Percentiles rank a stretch among this genome's conserved stretches.
These are phyloP conservation scores for Microplitis manilae DNA, from an alignment of 2,888 invertebrate species.

Conservation along the genomic window DNA sequence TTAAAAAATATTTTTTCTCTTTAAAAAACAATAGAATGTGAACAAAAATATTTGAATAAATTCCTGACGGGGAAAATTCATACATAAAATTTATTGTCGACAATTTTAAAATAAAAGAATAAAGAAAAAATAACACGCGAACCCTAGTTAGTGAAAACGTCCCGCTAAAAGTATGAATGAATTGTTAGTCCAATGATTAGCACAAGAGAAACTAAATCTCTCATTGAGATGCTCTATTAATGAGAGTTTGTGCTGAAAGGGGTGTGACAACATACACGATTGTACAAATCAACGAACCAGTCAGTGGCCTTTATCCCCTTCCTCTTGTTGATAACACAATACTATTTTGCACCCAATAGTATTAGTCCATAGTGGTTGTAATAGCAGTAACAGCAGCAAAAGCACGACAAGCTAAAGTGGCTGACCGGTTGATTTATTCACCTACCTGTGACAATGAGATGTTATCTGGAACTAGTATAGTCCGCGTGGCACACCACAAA, in stretches of 20 bases:
- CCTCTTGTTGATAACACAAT: not conserved
- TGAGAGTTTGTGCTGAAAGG: not conserved
- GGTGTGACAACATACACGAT: not conserved
- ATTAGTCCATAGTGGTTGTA: not conserved
- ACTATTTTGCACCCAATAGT: not conserved
- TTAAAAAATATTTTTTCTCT: not conserved
- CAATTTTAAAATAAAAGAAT: too few species aligned
- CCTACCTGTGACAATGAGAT: slow-evolving; percentile 65
- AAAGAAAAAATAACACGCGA: not conserved
- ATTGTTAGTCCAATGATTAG: not conserved
- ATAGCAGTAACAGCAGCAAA: not conserved
- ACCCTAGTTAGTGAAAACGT: not conserved
- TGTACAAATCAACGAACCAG: slow-evolving; percentile 16
- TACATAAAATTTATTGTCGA: too few species aligned
- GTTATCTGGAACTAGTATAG: slow-evolving; percentile 59
- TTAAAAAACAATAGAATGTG: not conserved
- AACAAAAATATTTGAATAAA: not conserved
- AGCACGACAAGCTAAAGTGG: slow-evolving; percentile 43
- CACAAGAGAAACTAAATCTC: not conserved
- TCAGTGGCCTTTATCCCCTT: not conserved
- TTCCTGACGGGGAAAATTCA: too few species aligned
- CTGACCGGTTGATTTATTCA: slow-evolving; percentile 60
- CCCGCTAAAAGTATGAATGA: not conserved
- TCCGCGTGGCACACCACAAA: slow-evolving; percentile 53
- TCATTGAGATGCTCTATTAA: slow-evolving; percentile 10